Conservation (phyloP, 2,888 invertebrate genomes). For the Coelinius sp. region DNA sequence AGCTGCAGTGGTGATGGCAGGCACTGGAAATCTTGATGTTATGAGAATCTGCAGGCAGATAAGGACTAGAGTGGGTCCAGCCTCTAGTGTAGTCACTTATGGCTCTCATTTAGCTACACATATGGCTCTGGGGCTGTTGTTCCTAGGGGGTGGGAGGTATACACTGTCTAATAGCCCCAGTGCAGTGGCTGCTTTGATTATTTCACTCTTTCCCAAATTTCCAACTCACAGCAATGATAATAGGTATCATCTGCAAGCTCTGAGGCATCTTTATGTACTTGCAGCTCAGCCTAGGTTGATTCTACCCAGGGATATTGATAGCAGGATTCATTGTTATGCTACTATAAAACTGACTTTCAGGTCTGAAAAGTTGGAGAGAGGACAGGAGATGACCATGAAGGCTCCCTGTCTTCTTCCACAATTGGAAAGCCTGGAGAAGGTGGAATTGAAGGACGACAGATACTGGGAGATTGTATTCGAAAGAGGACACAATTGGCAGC, state of each 20-base stretch:
- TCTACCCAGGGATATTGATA: constrained; percentile 87
- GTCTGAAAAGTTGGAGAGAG: constrained; percentile 71
- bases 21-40: constrained; percentile 90
- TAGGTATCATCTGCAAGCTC: constrained; percentile 97
- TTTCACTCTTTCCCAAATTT: constrained; percentile 97
- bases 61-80: constrained; percentile 83
- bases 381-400: constrained; percentile 75
- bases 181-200: constrained; percentile 90
- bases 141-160: constrained; percentile 93
- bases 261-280: constrained; percentile 95
- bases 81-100: constrained; percentile 83
- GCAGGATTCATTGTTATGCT: constrained; percentile 85
- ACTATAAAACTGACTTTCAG: constrained; percentile 74
- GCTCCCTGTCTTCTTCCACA: constrained; percentile 93
- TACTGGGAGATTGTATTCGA: constrained; percentile 94
- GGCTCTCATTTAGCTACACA: constrained; percentile 96
- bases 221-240: constrained; percentile 97
- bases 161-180: constrained; percentile 86
- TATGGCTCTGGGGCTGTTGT: constrained; percentile 93
- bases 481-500: constrained; percentile 86
- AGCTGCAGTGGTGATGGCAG: constrained; percentile 92
- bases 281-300: constrained; percentile 93
- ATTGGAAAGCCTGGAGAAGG: constrained; percentile 80
- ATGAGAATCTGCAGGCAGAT: constrained; percentile 89
- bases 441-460: constrained; percentile 85